Base-by-base conservation (phyloP, 53 echinoderm and acorn worm species). In the Holothuria scabra region DNA sequence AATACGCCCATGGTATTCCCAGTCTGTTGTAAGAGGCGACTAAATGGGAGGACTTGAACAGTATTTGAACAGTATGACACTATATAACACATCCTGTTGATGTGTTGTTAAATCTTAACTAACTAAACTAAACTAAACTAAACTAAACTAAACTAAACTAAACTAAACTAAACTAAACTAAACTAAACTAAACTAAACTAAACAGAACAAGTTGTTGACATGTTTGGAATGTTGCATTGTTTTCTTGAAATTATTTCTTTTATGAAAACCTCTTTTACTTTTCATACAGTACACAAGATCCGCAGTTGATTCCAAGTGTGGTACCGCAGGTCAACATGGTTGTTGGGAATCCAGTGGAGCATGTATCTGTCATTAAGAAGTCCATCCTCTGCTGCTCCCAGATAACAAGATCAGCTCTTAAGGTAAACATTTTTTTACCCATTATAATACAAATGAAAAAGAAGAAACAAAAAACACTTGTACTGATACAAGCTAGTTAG, bases 301-400 rank as follows among this genome's bases (percentile, higher is more conserved):
- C 93, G 37, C 91, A 91, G 46, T 83, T 99, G 61, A 68, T 99
- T 56, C 86, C 90, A 63, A 99, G 86, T 24, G 99, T 94, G 55
- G 85, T 91, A n/a, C 89, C 94, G 18, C 92, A 93, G 34, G 89
- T 99, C 8, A 94, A 93, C 84, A 85, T 93, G 86, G 94, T 99
- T 83, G 65, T 99, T 26, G 89, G 90, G 46, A 92, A 99, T 61
- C 81, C 74, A 3, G 85, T 80, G 13, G 94, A 97, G 74, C 85
- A 89, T 78, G 89, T 93, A 13, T 85, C 90, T 9, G 99, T 99
- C 63, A 68, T 95, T 55, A 99, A 99, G 93, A 95, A 87, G 61
- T 91, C 95, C 66, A 99, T 99, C 59, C 66, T 99, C 38, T 99
- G 92, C 67, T 93, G 85, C 70, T 85, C 93, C 69, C 94, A 94